Base-by-base conservation (phyloP, 2,797 vertebrate species). In the Enoplosus armatus region DNA sequence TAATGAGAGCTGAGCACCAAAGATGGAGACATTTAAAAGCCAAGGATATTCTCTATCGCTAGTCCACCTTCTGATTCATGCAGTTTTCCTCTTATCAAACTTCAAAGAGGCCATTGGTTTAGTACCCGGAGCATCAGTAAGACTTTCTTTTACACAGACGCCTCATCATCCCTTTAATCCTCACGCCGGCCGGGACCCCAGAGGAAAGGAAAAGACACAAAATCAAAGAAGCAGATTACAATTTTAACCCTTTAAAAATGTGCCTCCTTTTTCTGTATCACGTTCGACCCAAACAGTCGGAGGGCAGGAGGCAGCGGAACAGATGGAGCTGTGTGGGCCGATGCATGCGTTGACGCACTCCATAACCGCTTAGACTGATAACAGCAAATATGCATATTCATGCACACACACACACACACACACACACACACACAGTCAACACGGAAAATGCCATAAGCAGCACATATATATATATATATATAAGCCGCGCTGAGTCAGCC, bases 321-420 rank as follows among this genome's bases (percentile, higher is more conserved):
- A 92, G 91, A 90, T 91, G 91, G 91, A 69, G 63, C 62, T 29
- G 75, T 55, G 89, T 88, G 85, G 90, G 86, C 62, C 1, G 78
- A 76, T 51, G 37, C 61, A 58, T 71, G 80, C 9, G 6, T 64
- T 78, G 74, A 88, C 68, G 68, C 69, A 76, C 69, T 84, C 59
- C 60, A 79, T 69, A 63, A 39, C 33, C 72, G 62, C 74, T 73
- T 65, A 43, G 11, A 61, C 62, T 1, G 70, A 54, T 68, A 26
- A 64, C 53, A 26, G 31, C 75, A 35, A 8, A 76, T 62, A 79
- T 86, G 59, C 71, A 82, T 79, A 85, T 73, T 81, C 29, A 80
- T 79, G 53, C 74, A 50, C 24, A 61, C 55, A 27, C 39, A 51
- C 56, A 67, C 43, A 39, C 69, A 22, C 24, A 26, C 48, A 5